phyloP scores from a whole-genome alignment of 2,113 vertebrate species.

The Xenotilapia flavipinnis region DNA sequence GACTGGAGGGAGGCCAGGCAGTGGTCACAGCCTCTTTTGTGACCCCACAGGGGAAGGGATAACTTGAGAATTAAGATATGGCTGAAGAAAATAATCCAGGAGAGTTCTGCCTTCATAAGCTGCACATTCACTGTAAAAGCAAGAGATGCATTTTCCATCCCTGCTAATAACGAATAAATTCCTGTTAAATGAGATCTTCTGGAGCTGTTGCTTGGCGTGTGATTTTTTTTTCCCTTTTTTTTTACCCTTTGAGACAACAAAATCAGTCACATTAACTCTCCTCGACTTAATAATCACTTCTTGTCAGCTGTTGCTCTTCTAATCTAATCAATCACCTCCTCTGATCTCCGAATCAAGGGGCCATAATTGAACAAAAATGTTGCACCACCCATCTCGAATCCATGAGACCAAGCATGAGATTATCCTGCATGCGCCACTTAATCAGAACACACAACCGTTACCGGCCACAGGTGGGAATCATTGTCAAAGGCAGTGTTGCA shows the following conservation, averaged over 20 bases:
- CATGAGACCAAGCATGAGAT: neutral
- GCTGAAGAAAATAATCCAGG: neutral
- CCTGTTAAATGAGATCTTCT: neutral
- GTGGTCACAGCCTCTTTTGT: slow-evolving; percentile 33
- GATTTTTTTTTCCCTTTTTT: rapidly evolving
- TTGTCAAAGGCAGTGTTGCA: slow-evolving; percentile 58
- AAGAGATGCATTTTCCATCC: neutral
- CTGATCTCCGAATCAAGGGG: neutral
- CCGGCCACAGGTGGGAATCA: slow-evolving; percentile 69
- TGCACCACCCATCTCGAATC: slow-evolving; percentile 24
- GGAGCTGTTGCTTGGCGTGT: neutral
- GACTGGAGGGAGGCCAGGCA: slow-evolving; percentile 39
- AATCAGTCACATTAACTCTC: neutral
- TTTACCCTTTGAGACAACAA: neutral
- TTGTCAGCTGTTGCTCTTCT: neutral
- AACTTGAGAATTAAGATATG: neutral
- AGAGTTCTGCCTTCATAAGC: neutral
- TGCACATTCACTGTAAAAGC: neutral
- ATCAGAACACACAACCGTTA: slow-evolving; percentile 22
- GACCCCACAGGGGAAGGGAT: slow-evolving; percentile 35
- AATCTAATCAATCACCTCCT: slow-evolving; percentile 22
- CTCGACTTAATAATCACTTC: neutral
- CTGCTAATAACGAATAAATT: neutral
- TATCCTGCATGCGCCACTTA: neutral
- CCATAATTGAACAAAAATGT: neutral